Percentiles rank a stretch among this genome's conserved stretches.
These are phyloP conservation scores for Corythornis madagascariensis DNA, from an alignment of 2,113 vertebrate genomes.

Conservation along the genomic window DNA sequence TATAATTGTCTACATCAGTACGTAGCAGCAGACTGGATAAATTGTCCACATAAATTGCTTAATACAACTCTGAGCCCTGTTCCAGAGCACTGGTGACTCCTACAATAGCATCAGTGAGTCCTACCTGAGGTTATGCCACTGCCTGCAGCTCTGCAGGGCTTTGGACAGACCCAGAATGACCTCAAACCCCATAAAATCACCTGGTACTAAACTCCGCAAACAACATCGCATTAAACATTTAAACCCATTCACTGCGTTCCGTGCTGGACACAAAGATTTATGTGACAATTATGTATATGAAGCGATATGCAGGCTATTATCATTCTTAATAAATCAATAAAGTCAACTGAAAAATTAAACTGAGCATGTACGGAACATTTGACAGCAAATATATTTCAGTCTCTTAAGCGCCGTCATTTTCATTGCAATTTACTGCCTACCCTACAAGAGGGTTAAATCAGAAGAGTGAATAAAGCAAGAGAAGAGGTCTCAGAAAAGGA, in stretches of 20 bases:
- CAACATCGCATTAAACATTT: not conserved
- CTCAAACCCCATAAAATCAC: not conserved
- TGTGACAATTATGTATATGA: constrained; percentile 46
- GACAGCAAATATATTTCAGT: constrained; percentile 39
- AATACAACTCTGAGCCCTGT: constrained; percentile 43
- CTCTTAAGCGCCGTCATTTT: constrained; percentile 44
- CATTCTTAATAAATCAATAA: constrained; percentile 66
- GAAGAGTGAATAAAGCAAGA: constrained; percentile 46
- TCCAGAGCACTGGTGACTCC: constrained; percentile 30
- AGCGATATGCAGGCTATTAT: constrained; percentile 42
- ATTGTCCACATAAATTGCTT: constrained; percentile 67
- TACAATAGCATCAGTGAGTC: not conserved
- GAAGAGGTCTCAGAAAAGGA: constrained; percentile 38
- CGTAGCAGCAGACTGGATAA: constrained; percentile 56
- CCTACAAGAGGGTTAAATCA: constrained; percentile 48
- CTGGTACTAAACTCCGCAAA: not conserved
- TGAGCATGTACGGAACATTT: constrained; percentile 42
- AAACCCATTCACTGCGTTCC: not conserved
- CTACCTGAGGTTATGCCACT: not conserved
- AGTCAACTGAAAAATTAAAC: constrained; percentile 67
- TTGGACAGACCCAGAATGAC: not conserved
- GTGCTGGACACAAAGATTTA: constrained; percentile 21
- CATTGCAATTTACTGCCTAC: constrained; percentile 47
- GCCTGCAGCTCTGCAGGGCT: not conserved
- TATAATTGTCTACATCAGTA: constrained; percentile 76